A percentile compares a stretch with the other conserved stretches of the same genome.
Evolutionary conservation across 2,797 vertebrate species (phyloP).

Genomic region (Labeo calbasu): DNA sequence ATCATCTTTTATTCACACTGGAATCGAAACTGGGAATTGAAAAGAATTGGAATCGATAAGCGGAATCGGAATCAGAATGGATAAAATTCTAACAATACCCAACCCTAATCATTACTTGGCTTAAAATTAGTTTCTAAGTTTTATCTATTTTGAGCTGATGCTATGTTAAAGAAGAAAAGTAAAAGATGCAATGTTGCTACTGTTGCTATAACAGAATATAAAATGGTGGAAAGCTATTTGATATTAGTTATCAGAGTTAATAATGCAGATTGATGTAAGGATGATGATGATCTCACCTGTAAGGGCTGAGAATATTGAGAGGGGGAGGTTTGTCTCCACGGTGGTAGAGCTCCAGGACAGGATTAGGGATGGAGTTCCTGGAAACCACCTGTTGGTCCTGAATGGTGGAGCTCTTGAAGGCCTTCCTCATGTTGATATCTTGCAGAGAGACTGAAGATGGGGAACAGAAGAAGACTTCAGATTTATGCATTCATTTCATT

Average conservation of each 20-base stretch:
- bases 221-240: background rate
- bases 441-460: slow-evolving; percentile 83
- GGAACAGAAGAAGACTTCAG: background rate
- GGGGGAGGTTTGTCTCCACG: slow-evolving; percentile 90
- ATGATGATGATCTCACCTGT: slow-evolving; percentile 75
- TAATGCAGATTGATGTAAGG: background rate
- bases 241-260: background rate
- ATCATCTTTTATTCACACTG: too few relatives aligned
- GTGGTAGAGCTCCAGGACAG: slow-evolving; percentile 92
- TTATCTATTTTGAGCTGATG: background rate
- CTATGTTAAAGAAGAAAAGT: background rate
- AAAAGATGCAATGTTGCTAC: background rate
- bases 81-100: too few relatives aligned
- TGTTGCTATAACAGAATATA: background rate
- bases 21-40: too few relatives aligned
- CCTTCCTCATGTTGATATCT: slow-evolving; percentile 95
- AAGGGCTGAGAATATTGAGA: slow-evolving; percentile 90
- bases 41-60: too few relatives aligned
- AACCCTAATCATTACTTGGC: too few relatives aligned
- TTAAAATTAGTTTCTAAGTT: background rate
- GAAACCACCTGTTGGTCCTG: slow-evolving; percentile 95
- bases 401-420: slow-evolving; percentile 91
- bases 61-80: too few relatives aligned
- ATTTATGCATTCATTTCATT: background rate
- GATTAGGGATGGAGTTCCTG: slow-evolving; percentile 88